Evolutionary conservation across 2,888 invertebrate genomes (phyloP), one percentile per base, ranked within the genome.

Genomic region (Melieria picta): DNA sequence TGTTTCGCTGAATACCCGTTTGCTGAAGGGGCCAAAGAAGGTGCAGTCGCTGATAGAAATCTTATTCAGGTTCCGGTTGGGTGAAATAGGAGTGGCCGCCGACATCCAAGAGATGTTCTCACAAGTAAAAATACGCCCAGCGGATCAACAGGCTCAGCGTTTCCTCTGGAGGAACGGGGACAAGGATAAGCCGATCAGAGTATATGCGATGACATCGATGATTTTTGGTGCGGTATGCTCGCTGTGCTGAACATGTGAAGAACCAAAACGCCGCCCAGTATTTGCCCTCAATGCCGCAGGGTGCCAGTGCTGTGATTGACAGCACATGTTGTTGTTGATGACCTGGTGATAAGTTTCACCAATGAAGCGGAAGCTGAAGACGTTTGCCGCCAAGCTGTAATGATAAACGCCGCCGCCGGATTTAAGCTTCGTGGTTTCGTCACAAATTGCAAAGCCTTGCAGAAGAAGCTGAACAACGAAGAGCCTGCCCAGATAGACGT

Each of bases 71-170:
- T 83, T 82, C 66, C 74, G 82, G 47, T 77, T 78, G 68, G 73
- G 75, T 3, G 60, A 48, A 2, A 69, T 80, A 4, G 82, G 81
- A 1, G 70, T 82, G 1, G 78, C 71, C 4, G 81, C 76, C 0
- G 82, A 84, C 65, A 81, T 83, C 4, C 75, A 75, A 42, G 83
- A 84, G 55, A 83, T 84, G 83, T 84, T 82, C 66, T 73, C 80
- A 7, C 82, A 79, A 64, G 71, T 83, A 0, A 50, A 43, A 45
- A 45, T 9, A 62, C 7, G 42, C n/a, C 10, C 10, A 30, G 16
- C 62, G 9, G 63, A 82, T 4, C 52, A 77, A 0, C 79, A 77
- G 1, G 52, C 56, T 1, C 50, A 50, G 11, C 50, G 50, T 50
- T 50, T 50, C 11, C 11, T 50, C 10, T 50, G 50, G 50, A 50